Evolutionary conservation across 2,113 vertebrate species (phyloP), one percentile per base, ranked within the genome.

Genomic region (Origma solitaria): DNA sequence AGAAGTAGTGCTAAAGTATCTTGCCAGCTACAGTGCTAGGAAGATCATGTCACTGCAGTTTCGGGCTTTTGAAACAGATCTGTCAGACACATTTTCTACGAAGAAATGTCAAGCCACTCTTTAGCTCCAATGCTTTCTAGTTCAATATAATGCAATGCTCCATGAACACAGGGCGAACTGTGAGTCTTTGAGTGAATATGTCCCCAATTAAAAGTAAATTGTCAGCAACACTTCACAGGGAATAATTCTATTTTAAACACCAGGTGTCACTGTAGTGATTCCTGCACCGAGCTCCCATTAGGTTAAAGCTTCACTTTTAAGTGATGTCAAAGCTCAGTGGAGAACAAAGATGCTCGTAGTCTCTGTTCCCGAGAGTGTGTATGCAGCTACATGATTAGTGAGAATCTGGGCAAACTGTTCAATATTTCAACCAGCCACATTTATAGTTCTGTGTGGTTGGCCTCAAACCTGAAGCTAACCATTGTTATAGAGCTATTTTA

Each of bases 191-290:
- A 78, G 68, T 16, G 65, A 95, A 17, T 54, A 61, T 5, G 35
- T 80, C 65, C 71, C 92, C 64, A 86, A 82, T 96, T 92, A 86
- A 40, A 94, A 76, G 18, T 47, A 44, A 90, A 82, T 76, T 82
- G 75, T 27, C 44, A 60, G 79, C 49, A 79, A 31, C 57, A 42
- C 62, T 88, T 95, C 86, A 76, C 45, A 92, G 45, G n/a, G 75
- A 82, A 62, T 37, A 66, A 73, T 65, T 88, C 78, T 76, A 2
- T 88, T 96, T 94, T 45, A 92, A 93, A 96, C 95, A 76, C 88
- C 96, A 97, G 95, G 92, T 94, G 96, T 97, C 95, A 97, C 94
- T 96, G 92, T 85, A 92, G 92, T 31, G 12, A 57, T 18, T 13
- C 37, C 86, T 49, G 53, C 6, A 45, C 60, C 23, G n/a, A 78